phyloP scores from a whole-genome alignment of 1,140 invertebrate genomes.

The Trichogramma pretiosum region DNA sequence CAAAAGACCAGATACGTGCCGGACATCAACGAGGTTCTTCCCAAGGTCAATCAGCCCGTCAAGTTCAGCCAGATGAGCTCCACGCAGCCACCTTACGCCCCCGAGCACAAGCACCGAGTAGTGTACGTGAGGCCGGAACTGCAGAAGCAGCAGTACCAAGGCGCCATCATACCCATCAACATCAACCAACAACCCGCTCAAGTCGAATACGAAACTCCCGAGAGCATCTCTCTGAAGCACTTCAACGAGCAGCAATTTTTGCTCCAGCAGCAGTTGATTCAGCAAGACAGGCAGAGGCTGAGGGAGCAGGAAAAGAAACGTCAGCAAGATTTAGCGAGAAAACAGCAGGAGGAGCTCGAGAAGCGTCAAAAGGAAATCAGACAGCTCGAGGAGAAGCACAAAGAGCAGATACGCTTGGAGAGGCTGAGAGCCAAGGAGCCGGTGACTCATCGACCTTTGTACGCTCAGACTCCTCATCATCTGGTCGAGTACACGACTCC shows the following conservation, averaged over 20 bases:
- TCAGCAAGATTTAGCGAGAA: constrained; percentile 31
- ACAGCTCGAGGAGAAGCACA: constrained; percentile 25
- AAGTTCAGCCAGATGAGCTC: constrained; percentile 28
- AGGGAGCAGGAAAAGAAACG: constrained; percentile 32
- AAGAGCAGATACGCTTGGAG: constrained; percentile 15
- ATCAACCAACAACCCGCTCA: constrained; percentile 27
- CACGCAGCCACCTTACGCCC: constrained; percentile 4
- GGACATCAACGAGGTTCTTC: constrained; percentile 40
- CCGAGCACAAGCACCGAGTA: constrained; percentile 23
- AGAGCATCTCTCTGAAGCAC: constrained; percentile 39
- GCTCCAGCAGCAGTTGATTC: constrained; percentile 36
- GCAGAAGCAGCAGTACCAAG: constrained; percentile 28
- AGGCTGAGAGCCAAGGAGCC: too few species aligned
- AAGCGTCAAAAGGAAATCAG: constrained; percentile 31
- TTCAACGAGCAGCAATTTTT: constrained; percentile 41
- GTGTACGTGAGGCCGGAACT: constrained; percentile 25
- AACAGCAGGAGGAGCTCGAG: constrained; percentile 32
- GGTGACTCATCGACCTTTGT: too few species aligned
- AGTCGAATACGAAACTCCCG: constrained; percentile 36
- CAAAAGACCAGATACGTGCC: constrained; percentile 29
- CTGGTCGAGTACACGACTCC: too few species aligned
- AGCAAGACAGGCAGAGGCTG: constrained; percentile 33
- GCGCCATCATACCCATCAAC: constrained; percentile 29
- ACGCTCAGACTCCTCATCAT: too few species aligned
- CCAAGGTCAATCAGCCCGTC: constrained; percentile 28